Base-by-base conservation (phyloP, 1,140 invertebrate genomes). In the Drosophila tani region DNA sequence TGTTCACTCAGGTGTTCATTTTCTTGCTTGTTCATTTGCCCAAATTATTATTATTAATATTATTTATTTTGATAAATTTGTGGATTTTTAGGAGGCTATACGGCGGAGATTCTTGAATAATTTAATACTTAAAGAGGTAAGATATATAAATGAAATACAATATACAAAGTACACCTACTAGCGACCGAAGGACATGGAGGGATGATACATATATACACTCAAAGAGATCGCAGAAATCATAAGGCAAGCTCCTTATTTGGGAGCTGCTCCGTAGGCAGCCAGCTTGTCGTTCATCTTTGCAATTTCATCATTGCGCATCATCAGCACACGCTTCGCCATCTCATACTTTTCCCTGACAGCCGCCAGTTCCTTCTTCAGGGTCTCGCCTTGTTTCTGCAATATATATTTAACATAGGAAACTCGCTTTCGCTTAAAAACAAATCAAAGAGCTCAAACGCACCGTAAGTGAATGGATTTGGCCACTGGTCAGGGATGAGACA, bases 291-390 rank as follows among this genome's bases (percentile, higher is more conserved):
- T 79, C 29, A 90, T 43, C 27, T 59, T 38, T 8, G 49, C 24
- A n/a, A 82, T 46, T 49, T 90, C 81, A 19, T 91, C 81, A 8
- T 67, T 66, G 17, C 85, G 81, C 46, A 85, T 53, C 56, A 51
- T 53, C 1, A 90, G 51, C 0, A 80, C 75, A 3, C 67, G 67
- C 11, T 91, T 90, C 0, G 85, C 71, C 5, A 53, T 35, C 3
- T 90, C 85, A 40, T 90, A 90, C 19, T 90, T 90, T 15, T 71
- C 69, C 24, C 24, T 50, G 11, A 90, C 47, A 0, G 14, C 21
- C 0, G 4, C 5, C 15, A 79, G 32, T 35, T 90, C 85, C 24
- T 67, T 91, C 29, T 79, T 79, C 2, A 56, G 67, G 15, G 27
- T 4, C 12, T 81, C 85, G 41, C 73, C 49, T 74, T 90, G 73